These are phyloP conservation scores for Meriones psammophilus DNA, from an alignment of 2,797 vertebrate genomes.

Conservation along the genomic window DNA sequence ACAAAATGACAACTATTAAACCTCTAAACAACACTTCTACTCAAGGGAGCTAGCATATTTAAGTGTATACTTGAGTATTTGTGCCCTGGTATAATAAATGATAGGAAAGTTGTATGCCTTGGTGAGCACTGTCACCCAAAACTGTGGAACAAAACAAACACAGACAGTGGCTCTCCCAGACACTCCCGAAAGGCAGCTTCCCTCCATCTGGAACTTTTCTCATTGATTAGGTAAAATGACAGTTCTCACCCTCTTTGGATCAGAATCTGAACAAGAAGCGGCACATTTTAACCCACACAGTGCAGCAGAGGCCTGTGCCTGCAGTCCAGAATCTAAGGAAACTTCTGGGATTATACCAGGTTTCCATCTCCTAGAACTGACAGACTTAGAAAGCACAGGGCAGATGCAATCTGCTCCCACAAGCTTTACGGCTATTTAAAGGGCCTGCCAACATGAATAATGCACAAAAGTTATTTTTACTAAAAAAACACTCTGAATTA, in stretches of 20 bases:
- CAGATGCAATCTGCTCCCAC: slow-evolving; percentile 64
- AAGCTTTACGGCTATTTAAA: slow-evolving; percentile 73
- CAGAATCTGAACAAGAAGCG: slow-evolving; percentile 56
- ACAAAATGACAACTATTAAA: slow-evolving; percentile 13
- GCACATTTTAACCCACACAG: slow-evolving; percentile 60
- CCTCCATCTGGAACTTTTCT: neutral
- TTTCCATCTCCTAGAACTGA: slow-evolving; percentile 63
- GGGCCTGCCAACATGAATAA: slow-evolving; percentile 78
- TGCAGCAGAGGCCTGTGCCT: neutral
- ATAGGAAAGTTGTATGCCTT: neutral
- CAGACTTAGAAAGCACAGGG: slow-evolving; percentile 71
- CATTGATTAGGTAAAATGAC: slow-evolving; percentile 37
- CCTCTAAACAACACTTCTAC: neutral
- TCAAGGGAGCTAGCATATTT: neutral
- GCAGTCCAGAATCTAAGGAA: slow-evolving; percentile 22
- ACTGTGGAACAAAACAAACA: neutral
- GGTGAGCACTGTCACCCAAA: slow-evolving; percentile 9
- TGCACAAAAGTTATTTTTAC: slow-evolving; percentile 76
- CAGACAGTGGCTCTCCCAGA: slow-evolving; percentile 7
- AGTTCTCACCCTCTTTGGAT: slow-evolving; percentile 37
- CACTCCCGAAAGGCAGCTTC: slow-evolving; percentile 1
- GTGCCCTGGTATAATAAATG: neutral
- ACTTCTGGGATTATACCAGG: slow-evolving; percentile 50
- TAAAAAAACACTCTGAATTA: slow-evolving; percentile 69
- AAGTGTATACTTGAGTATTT: neutral